These are phyloP conservation scores for Drosophila repletoides DNA, from an alignment of 1,140 invertebrate genomes.

Conservation along the genomic window DNA sequence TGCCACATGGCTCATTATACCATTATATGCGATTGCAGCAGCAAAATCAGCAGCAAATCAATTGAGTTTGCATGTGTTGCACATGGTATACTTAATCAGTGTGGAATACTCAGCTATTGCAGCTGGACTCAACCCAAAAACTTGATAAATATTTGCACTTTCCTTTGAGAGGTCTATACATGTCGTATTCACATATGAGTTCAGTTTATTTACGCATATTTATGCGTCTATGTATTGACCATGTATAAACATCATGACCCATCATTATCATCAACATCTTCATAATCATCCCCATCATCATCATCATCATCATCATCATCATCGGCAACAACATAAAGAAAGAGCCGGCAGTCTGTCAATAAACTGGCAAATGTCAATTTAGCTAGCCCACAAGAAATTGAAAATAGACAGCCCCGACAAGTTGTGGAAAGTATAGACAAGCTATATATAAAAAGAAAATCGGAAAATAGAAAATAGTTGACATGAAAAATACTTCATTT, in stretches of 20 bases:
- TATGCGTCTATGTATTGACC: conserved; percentile 72
- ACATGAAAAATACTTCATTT: conserved; percentile 40
- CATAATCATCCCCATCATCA: conserved; percentile 19
- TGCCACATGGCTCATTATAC: conserved; percentile 29
- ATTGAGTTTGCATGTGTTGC: conserved; percentile 56
- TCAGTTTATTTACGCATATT: conserved; percentile 71
- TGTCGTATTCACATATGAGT: conserved; percentile 7
- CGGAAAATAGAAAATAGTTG: conserved; percentile 46
- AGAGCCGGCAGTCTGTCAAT: conserved; percentile 60
- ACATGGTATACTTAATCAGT: conserved; percentile 16
- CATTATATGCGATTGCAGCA: conserved; percentile 24
- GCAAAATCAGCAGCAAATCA: conserved; percentile 44
- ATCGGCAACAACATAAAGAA: background rate
- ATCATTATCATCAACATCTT: conserved; percentile 36
- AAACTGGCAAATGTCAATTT: conserved; percentile 69
- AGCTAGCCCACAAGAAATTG: conserved; percentile 61
- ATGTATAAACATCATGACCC: conserved; percentile 61
- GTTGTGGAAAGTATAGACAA: conserved; percentile 19
- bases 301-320: conserved; percentile 12
- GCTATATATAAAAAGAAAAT: conserved; percentile 20
- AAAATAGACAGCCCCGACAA: conserved; percentile 60
- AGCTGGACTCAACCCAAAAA: conserved; percentile 15
- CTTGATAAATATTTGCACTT: conserved; percentile 71
- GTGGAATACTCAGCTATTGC: conserved; percentile 9
- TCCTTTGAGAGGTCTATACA: conserved; percentile 34